Evolutionary conservation across 2,113 vertebrate genomes (phyloP), one percentile per base, ranked within the genome.

Genomic region (Cheilinus undulatus): DNA sequence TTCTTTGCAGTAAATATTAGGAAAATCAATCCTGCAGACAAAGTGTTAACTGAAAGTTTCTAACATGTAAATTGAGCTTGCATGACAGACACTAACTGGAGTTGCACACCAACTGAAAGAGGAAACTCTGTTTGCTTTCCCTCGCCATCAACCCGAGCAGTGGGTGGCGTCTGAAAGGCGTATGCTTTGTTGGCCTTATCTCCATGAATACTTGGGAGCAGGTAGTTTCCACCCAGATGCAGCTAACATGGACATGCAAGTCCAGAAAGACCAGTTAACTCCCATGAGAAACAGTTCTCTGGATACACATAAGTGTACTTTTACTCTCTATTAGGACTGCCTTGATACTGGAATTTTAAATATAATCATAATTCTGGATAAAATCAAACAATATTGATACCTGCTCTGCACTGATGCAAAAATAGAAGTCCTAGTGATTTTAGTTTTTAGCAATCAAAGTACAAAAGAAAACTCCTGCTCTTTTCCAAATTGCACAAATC

Each of bases 151-250:
- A 19, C 30, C 3, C 2, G 14, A 56, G 28, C 27, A 15, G 46
- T 13, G 67, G 70, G 70, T 0, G 77, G 84, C 6, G 69, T 49
- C 64, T 20, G 11, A 3, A 23, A 22, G 17, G 17, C 24, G 22
- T 69, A 56, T 74, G 38, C 69, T 45, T n/a, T 49, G 43, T 46
- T 51, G 56, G 22, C 59, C 45, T 70, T 77, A 73, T 78, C 73
- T 57, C 19, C 1, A 13, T 5, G 17, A 51, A 73, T 17, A 73
- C 60, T 68, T 62, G 52, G 0, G 30, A 6, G 28, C 61, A 69
- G 78, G 42, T 63, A 28, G 54, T 8, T 34, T 11, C 38, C 57
- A 40, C 23, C 8, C 7, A 22, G 45, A 9, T 32, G 4, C 12
- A 0, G 23, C 46, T 34, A 49, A 59, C 32, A 14, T 6, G 26